Evolutionary conservation across 2,797 vertebrate genomes (phyloP).

Genomic region (Sebastes hubbsi): DNA sequence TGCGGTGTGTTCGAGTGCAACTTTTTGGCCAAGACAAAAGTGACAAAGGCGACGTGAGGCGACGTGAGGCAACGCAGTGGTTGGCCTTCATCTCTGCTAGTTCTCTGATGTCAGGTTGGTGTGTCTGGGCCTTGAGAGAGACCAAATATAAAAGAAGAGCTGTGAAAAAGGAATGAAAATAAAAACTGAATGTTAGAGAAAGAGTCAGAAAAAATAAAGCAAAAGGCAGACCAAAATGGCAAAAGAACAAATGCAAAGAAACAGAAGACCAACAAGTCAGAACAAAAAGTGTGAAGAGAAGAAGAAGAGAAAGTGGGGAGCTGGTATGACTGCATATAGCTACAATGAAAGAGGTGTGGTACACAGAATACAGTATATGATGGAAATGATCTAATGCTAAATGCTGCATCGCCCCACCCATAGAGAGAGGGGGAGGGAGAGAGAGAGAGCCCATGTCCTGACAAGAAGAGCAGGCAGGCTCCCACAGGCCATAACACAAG

Average conservation of each 20-base stretch:
- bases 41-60: too few species aligned
- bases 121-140: not conserved
- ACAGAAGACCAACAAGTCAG: not conserved
- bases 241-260: not conserved
- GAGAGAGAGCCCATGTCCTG: conserved; percentile 25
- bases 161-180: not conserved
- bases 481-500: conserved; percentile 57
- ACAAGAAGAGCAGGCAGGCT: conserved; percentile 62
- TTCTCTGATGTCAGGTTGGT: too few species aligned
- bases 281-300: not conserved
- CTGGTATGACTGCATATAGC: not conserved
- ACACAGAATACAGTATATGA: conserved; percentile 5
- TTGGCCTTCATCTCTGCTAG: too few species aligned
- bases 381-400: conserved; percentile 39
- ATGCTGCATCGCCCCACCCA: conserved; percentile 32
- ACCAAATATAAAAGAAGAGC: not conserved
- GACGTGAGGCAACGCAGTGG: too few species aligned
- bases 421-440: not conserved
- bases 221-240: not conserved
- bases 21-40: too few species aligned
- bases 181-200: not conserved
- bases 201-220: not conserved
- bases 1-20: too few species aligned
- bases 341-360: conserved; percentile 20
- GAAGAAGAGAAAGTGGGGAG: not conserved